Percentiles rank a stretch among this genome's conserved stretches.
Conservation (phyloP, 2,888 invertebrate genomes). For the Zaprionus lineosus region DNA sequence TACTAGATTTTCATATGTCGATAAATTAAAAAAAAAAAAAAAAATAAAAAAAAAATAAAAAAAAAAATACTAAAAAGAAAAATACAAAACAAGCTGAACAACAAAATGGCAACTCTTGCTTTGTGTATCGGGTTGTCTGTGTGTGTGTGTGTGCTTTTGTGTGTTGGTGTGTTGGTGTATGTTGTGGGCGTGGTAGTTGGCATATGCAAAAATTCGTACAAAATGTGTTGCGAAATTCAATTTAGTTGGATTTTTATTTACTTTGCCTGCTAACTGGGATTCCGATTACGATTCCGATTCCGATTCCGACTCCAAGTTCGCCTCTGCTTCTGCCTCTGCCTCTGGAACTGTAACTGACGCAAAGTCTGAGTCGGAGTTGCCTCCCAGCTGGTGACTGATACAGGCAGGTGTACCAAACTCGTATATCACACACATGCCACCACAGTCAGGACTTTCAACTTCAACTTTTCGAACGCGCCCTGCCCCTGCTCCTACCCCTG, state of each 20-base stretch:
- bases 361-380: too few relatives aligned
- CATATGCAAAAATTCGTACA: conserved; percentile 46
- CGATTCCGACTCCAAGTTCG: too few relatives aligned
- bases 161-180: too few relatives aligned
- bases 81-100: not conserved
- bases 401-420: conserved; percentile 49
- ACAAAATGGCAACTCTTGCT: conserved; percentile 15
- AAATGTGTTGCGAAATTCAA: conserved; percentile 61
- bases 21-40: conserved; percentile 43
- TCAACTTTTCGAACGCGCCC: too few relatives aligned
- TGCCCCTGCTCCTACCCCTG: too few relatives aligned
- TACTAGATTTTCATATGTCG: conserved; percentile 46
- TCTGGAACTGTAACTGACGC: too few relatives aligned
- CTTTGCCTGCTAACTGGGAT: conserved; percentile 46
- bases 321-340: too few relatives aligned
- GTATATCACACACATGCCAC: conserved; percentile 44
- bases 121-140: conserved; percentile 10
- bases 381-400: conserved; percentile 42
- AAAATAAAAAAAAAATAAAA: conserved; percentile 3
- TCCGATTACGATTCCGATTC: too few relatives aligned
- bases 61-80: conserved; percentile 10
- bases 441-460: conserved; percentile 1
- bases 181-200: conserved; percentile 40
- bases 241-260: conserved; percentile 68
- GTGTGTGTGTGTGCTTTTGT: not conserved